These are phyloP conservation scores for Recurvirostra avosetta DNA, from an alignment of 2,113 vertebrate species.

Conservation along the genomic window DNA sequence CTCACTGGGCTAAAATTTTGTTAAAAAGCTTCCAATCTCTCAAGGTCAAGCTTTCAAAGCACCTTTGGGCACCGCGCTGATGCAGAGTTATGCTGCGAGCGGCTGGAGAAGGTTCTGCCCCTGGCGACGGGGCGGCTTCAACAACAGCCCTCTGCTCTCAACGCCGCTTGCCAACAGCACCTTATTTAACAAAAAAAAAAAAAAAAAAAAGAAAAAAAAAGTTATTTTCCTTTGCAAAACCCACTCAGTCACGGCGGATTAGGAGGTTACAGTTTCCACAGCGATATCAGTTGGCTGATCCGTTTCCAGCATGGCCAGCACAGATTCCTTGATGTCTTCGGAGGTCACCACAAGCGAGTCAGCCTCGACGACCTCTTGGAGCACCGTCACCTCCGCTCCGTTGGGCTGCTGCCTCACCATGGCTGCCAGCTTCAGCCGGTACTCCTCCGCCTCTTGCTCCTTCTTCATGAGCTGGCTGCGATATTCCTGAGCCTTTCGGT, in stretches of 20 bases:
- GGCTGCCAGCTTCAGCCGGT: slow-evolving; percentile 82
- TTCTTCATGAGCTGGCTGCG: slow-evolving; percentile 83
- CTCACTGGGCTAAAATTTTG: neutral
- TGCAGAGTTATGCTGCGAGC: neutral
- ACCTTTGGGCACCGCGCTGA: neutral
- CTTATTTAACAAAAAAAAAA: neutral
- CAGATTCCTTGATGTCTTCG: slow-evolving; percentile 55
- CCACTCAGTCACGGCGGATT: neutral
- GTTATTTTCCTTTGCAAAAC: neutral
- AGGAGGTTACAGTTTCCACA: slow-evolving; percentile 32
- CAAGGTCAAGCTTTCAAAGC: neutral
- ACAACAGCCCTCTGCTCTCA: neutral
- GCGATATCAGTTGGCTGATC: slow-evolving; percentile 1
- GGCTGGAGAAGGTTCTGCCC: neutral
- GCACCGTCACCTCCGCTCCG: neutral
- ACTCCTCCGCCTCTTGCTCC: slow-evolving; percentile 86
- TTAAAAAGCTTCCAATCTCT: neutral
- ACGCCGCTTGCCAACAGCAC: neutral
- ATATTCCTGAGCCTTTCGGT: slow-evolving; percentile 82
- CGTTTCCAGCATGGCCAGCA: slow-evolving; percentile 25
- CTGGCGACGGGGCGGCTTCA: neutral
- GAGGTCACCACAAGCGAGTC: slow-evolving; percentile 72
- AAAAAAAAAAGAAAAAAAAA: neutral
- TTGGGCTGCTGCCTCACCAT: slow-evolving; percentile 75
- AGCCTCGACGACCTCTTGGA: slow-evolving; percentile 49